Evolutionary conservation across 2,888 invertebrate species (phyloP), one percentile per base, ranked within the genome.

Genomic region (Drosophila koepferae): DNA sequence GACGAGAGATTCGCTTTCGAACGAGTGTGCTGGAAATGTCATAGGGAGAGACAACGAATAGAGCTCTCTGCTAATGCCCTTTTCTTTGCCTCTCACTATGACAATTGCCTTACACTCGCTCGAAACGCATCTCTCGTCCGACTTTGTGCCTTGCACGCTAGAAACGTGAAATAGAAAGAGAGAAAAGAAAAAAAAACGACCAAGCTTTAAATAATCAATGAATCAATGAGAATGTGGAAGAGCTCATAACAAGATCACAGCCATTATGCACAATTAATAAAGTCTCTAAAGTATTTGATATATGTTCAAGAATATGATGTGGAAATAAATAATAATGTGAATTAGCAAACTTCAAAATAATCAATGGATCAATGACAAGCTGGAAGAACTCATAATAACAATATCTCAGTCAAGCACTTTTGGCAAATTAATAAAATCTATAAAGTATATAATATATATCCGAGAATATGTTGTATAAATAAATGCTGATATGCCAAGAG

Each of bases 401-500:
- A 38, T n/a, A 23, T 38, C 23, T n/a, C 6, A 38, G 54, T 5
- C 40, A 16, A 38, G n/a, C 54, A 36, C 8, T 34, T 34, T 20
- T 14, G 36, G 12, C 34, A 14, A 34, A 20, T 36, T 3, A 36
- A 34, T 10, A 38, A 9, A n/a, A 20, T 16, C 38, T n/a, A 54
- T 20, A 54, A 40, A 40, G 38, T 9, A 9, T 54, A 23, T 54
- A 38, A n/a, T 2, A n/a, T 18, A 41, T 55, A 38, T 0, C 9
- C 2, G 9, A 23, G 23, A 54, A 41, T 14, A 53, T 41, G 41
- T 18, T 31, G n/a, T 55, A 55, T 36, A 55, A 40, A 55, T 55
- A 55, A 55, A 28, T 55, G 55, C 28, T 55, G 55, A 55, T 55
- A 55, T 40, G 54, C 23, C 28, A 18, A n/a, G 55, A 40, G 14